phyloP scores from a whole-genome alignment of 1,140 invertebrate genomes.

The Drosophila busckii region DNA sequence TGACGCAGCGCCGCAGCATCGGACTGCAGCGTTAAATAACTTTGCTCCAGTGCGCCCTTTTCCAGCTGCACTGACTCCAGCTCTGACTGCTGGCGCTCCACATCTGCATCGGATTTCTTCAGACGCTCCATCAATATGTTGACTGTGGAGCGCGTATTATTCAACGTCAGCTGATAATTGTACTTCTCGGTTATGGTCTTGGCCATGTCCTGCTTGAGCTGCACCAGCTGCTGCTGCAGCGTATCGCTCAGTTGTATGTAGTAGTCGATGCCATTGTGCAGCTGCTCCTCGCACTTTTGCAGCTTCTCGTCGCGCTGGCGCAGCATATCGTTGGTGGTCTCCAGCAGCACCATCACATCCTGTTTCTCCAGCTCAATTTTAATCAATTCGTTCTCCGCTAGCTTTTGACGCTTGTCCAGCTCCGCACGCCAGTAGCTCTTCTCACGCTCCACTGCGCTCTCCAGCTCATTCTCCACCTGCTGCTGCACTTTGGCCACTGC shows the following conservation, averaged over 20 bases:
- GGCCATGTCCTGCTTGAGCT: conserved; percentile 75
- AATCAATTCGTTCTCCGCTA: conserved; percentile 80
- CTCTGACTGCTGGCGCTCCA: conserved; percentile 80
- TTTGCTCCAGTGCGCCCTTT: conserved; percentile 79
- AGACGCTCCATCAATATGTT: conserved; percentile 80
- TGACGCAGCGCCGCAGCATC: conserved; percentile 75
- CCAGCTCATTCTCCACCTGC: conserved; percentile 77
- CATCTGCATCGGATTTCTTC: conserved; percentile 80
- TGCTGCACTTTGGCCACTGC: conserved; percentile 78
- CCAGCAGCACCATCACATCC: conserved; percentile 77
- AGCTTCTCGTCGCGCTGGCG: conserved; percentile 77
- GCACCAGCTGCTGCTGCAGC: conserved; percentile 68
- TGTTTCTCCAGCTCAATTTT: conserved; percentile 80
- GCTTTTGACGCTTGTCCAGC: conserved; percentile 80
- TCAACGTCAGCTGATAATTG: conserved; percentile 79
- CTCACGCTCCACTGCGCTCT: conserved; percentile 78
- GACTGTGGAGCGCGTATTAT: conserved; percentile 79
- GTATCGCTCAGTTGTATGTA: conserved; percentile 71
- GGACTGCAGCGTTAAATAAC: conserved; percentile 67
- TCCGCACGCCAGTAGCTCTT: conserved; percentile 78
- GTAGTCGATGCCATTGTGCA: conserved; percentile 76
- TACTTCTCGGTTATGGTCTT: conserved; percentile 79
- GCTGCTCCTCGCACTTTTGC: conserved; percentile 71
- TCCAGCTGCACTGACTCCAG: conserved; percentile 77
- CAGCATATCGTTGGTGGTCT: conserved; percentile 74